Evolutionary conservation across 2,113 vertebrate species (phyloP).

Genomic region (Petromus typicus): DNA sequence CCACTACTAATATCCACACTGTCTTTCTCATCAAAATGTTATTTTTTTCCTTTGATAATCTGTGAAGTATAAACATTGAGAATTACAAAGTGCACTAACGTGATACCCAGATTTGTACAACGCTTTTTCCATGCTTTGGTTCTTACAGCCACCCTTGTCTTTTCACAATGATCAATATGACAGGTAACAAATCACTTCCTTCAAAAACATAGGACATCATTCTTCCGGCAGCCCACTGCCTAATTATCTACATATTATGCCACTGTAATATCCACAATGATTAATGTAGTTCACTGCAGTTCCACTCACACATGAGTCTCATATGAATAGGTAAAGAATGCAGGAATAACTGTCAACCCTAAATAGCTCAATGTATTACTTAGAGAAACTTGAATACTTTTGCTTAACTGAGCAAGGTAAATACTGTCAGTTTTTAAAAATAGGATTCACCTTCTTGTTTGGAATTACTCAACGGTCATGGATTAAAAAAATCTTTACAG

Average conservation of each 20-base stretch:
- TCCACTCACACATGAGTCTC: slow-evolving; percentile 81
- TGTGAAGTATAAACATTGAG: slow-evolving; percentile 59
- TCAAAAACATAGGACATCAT: slow-evolving; percentile 52
- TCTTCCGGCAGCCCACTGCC: slow-evolving; percentile 73
- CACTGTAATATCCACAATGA: slow-evolving; percentile 80
- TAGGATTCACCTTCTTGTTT: slow-evolving; percentile 43
- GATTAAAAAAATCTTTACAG: slow-evolving; percentile 29
- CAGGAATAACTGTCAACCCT: slow-evolving; percentile 64
- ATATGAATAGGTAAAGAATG: slow-evolving; percentile 81
- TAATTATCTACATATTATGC: slow-evolving; percentile 33
- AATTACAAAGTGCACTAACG: slow-evolving; percentile 52
- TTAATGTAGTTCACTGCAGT: slow-evolving; percentile 83
- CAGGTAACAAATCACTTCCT: slow-evolving; percentile 75
- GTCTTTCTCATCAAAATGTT: slow-evolving; percentile 3
- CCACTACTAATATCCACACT: slow-evolving; percentile 34
- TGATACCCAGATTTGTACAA: slow-evolving; percentile 52
- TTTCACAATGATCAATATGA: slow-evolving; percentile 76
- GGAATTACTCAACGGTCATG: slow-evolving; percentile 47
- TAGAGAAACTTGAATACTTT: slow-evolving; percentile 32
- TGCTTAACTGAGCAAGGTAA: slow-evolving; percentile 59
- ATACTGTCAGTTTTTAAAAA: slow-evolving; percentile 64
- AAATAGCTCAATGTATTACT: slow-evolving; percentile 69
- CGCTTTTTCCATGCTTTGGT: slow-evolving; percentile 42
- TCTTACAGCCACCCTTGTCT: slow-evolving; percentile 52
- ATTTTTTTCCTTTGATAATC: slow-evolving; percentile 47